phyloP scores from a whole-genome alignment of 2,797 vertebrate genomes.

The Petrocephalus schoutedeni region DNA sequence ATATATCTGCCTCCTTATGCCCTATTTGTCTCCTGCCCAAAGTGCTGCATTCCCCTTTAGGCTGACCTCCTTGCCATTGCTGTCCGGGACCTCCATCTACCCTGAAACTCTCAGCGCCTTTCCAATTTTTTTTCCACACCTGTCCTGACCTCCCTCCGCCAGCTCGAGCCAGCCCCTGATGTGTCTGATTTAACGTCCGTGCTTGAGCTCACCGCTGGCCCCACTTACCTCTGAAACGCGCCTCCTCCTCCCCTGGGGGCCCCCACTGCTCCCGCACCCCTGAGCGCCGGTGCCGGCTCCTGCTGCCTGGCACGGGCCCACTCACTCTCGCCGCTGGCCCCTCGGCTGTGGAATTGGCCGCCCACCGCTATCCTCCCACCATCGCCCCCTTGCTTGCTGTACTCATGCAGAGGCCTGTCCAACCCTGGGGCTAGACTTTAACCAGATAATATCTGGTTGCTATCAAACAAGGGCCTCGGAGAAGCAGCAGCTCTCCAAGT shows the following conservation, averaged over 20 bases:
- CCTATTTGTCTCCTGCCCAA: background rate
- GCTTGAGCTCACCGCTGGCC: background rate
- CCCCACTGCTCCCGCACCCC: background rate
- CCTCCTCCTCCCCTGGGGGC: background rate
- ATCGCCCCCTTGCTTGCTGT: constrained; percentile 36
- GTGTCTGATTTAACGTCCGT: background rate
- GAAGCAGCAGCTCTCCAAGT: background rate
- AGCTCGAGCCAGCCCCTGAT: background rate
- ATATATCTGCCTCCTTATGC: constrained; percentile 6
- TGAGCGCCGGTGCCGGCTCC: background rate
- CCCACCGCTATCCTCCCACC: constrained; percentile 1
- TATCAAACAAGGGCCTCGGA: background rate
- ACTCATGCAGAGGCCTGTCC: background rate
- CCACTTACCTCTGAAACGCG: background rate
- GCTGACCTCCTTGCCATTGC: background rate
- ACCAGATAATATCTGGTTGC: constrained; percentile 3
- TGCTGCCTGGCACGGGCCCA: background rate
- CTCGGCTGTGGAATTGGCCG: background rate
- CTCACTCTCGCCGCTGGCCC: background rate
- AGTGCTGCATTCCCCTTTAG: background rate
- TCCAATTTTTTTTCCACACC: constrained; percentile 18
- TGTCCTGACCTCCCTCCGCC: constrained; percentile 3
- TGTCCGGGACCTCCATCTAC: constrained; percentile 9
- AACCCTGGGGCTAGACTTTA: background rate
- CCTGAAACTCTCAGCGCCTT: constrained; percentile 1